Percentiles rank a stretch among this genome's conserved stretches.
phyloP scores from a whole-genome alignment of 2,113 vertebrate species.

The Myrmecobius fasciatus region DNA sequence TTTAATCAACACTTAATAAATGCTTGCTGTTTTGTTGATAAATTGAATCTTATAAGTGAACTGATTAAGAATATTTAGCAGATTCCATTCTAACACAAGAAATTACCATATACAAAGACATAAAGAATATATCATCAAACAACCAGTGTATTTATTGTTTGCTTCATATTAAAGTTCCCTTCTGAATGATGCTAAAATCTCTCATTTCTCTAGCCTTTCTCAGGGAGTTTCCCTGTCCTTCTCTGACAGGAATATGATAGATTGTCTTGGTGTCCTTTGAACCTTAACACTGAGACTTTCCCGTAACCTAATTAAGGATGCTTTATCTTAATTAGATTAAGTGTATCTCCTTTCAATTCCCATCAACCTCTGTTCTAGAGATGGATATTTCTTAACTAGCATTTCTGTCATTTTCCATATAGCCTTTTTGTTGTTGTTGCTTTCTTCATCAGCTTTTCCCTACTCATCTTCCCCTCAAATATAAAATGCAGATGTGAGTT shows the following conservation, averaged over 20 bases:
- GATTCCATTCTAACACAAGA: not conserved
- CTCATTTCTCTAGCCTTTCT: not conserved
- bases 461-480: not conserved
- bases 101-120: not conserved
- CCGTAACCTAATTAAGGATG: slow-evolving; percentile 55
- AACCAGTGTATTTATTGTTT: not conserved
- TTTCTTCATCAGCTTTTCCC: slow-evolving; percentile 29
- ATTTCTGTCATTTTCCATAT: slow-evolving; percentile 36
- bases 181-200: not conserved
- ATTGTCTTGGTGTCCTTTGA: slow-evolving; percentile 14
- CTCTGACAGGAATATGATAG: slow-evolving; percentile 1
- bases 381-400: slow-evolving; percentile 10
- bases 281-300: slow-evolving; percentile 17
- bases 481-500: not conserved
- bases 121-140: not conserved
- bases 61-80: not conserved
- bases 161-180: not conserved
- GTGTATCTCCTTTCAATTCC: slow-evolving; percentile 17
- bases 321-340: slow-evolving; percentile 35
- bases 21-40: not conserved
- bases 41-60: not conserved
- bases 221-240: not conserved
- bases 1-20: not conserved
- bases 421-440: slow-evolving; percentile 53
- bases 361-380: slow-evolving; percentile 53